Evolutionary conservation across 2,113 vertebrate species (phyloP).

Genomic region (Myotis lucifugus): DNA sequence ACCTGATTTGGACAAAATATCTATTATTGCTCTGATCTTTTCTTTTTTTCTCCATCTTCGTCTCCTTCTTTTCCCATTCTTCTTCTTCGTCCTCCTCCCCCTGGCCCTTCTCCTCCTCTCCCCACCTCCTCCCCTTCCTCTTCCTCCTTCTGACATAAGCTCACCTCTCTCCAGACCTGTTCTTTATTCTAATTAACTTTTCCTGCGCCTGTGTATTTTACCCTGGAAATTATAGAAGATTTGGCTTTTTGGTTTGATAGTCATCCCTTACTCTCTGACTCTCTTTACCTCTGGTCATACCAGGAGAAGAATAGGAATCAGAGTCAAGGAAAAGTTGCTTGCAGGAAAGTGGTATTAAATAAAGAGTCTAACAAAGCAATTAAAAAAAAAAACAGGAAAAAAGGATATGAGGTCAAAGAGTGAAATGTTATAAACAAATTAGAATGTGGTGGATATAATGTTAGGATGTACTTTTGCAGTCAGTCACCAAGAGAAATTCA

Average conservation of each 20-base stretch:
- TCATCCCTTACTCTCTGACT: background rate
- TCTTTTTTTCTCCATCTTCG: background rate
- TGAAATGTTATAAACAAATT: background rate
- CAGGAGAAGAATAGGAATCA: background rate
- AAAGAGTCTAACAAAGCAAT: background rate
- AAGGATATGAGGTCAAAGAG: background rate
- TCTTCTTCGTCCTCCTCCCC: no score
- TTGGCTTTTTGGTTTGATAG: background rate
- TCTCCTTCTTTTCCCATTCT: background rate
- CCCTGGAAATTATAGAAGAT: background rate
- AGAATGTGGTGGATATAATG: background rate
- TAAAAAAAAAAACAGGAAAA: background rate
- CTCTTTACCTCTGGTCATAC: background rate
- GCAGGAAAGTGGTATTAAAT: background rate
- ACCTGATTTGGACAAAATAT: background rate
- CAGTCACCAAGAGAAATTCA: background rate
- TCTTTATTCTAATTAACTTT: background rate
- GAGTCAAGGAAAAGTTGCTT: background rate
- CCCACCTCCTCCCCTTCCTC: no score
- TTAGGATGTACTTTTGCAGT: background rate
- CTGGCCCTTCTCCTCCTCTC: accelerated
- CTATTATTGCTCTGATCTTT: background rate
- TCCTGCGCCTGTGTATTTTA: background rate
- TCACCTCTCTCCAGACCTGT: background rate
- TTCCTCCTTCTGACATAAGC: no score